A percentile compares a stretch with the other conserved stretches of the same genome.
phyloP scores from a whole-genome alignment of 2,797 vertebrate genomes.

The Nyctibius grandis region DNA sequence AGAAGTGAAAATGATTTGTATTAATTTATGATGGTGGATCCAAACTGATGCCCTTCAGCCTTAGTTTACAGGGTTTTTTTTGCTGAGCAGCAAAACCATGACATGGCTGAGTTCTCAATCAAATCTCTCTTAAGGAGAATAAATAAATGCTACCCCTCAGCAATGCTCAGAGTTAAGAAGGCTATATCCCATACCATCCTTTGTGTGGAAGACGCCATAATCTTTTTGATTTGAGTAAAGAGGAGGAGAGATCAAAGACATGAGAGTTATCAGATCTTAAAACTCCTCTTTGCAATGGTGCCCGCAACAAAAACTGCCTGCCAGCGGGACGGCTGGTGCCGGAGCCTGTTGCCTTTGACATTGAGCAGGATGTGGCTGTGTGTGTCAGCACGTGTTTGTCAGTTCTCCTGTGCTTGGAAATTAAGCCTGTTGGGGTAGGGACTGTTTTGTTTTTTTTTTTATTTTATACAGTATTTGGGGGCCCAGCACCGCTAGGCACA shows the following conservation, averaged over 20 bases:
- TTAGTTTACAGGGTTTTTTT: neutral
- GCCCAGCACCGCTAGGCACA: neutral
- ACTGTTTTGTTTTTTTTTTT: neutral
- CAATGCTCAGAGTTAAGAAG: neutral
- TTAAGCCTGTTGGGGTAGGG: neutral
- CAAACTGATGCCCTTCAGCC: neutral
- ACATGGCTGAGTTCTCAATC: neutral
- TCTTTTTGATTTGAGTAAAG: neutral
- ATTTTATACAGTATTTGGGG: neutral
- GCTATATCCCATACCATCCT: neutral
- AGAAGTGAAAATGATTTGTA: neutral
- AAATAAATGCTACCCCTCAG: neutral
- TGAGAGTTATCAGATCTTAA: neutral
- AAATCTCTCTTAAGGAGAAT: neutral
- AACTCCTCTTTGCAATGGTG: neutral
- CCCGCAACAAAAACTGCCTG: neutral
- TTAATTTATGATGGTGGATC: neutral
- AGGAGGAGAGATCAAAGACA: neutral
- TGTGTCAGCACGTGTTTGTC: accelerated
- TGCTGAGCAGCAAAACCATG: neutral
- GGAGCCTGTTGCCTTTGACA: neutral
- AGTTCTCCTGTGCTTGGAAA: neutral
- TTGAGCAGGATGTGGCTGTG: neutral
- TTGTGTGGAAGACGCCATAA: neutral
- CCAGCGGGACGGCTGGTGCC: accelerated